These are phyloP conservation scores for Melieria crassipennis DNA, from an alignment of 2,888 invertebrate species.

Conservation along the genomic window DNA sequence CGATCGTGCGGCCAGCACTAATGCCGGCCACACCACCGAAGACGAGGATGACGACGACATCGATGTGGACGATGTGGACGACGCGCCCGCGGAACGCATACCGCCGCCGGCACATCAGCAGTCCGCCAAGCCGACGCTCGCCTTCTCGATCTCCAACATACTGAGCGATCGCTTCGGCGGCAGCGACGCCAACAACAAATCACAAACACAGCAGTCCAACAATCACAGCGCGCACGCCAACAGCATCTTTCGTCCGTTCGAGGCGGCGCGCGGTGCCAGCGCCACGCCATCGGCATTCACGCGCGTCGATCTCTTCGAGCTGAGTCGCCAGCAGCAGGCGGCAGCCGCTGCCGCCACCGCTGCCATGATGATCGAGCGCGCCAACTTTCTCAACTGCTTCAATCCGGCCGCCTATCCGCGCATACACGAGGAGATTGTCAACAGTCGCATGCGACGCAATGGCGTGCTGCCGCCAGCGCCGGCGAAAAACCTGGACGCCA, in stretches of 20 bases:
- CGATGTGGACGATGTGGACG: slow-evolving; percentile 46
- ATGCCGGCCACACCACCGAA: slow-evolving; percentile 41
- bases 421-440: slow-evolving; percentile 65
- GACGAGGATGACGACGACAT: slow-evolving; percentile 50
- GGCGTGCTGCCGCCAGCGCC: slow-evolving; percentile 48
- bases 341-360: slow-evolving; percentile 62
- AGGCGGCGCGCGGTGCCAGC: slow-evolving; percentile 48
- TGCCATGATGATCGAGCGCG: slow-evolving; percentile 63
- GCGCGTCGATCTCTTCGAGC: slow-evolving; percentile 62
- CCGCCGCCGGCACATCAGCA: slow-evolving; percentile 61
- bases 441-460: slow-evolving; percentile 60
- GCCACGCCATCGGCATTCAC: slow-evolving; percentile 63
- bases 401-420: slow-evolving; percentile 65
- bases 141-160: slow-evolving; percentile 65
- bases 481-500: slow-evolving; percentile 23
- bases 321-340: slow-evolving; percentile 62
- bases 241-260: slow-evolving; percentile 64
- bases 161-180: slow-evolving; percentile 65
- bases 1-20: slow-evolving; percentile 48
- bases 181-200: slow-evolving; percentile 27
- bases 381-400: slow-evolving; percentile 64
- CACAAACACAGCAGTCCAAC: slow-evolving; percentile 15
- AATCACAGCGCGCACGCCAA: slow-evolving; percentile 33
- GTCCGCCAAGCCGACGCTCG: slow-evolving; percentile 60
- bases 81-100: slow-evolving; percentile 42